Percentiles rank a stretch among this genome's conserved stretches.
phyloP scores from a whole-genome alignment of 2,113 vertebrate species.

The Scophthalmus maximus region DNA sequence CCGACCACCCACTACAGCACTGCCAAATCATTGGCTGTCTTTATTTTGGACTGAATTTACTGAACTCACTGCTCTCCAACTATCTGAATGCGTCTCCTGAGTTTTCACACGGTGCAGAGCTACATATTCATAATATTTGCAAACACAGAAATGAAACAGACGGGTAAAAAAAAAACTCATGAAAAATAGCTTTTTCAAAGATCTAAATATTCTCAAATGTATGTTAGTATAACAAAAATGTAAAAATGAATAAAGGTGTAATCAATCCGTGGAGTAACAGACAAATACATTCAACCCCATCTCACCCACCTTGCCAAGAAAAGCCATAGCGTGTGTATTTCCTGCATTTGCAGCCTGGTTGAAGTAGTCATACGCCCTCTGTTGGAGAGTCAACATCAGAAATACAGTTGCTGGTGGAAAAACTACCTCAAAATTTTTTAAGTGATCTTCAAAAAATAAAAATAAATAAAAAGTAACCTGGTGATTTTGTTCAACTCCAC shows the following conservation, averaged over 20 bases:
- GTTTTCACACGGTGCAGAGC: neutral
- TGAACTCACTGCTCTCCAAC: neutral
- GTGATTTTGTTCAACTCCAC: constrained; percentile 97
- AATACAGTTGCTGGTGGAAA: neutral
- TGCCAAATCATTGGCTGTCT: neutral
- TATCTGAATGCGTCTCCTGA: neutral
- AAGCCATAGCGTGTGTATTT: constrained; percentile 98
- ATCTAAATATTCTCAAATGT: neutral
- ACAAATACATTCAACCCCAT: neutral
- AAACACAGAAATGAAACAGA: constrained; percentile 9
- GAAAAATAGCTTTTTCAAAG: neutral
- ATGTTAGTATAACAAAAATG: neutral
- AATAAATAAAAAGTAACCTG: constrained; percentile 83
- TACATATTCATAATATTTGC: neutral
- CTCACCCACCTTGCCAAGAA: constrained; percentile 96
- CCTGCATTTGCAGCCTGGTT: constrained; percentile 97
- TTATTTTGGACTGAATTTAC: constrained; percentile 13
- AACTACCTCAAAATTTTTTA: neutral
- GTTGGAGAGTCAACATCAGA: constrained; percentile 43
- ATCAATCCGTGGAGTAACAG: neutral
- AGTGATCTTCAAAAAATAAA: neutral
- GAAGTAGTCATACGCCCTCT: constrained; percentile 99
- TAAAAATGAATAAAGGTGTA: neutral
- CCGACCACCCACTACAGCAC: neutral
- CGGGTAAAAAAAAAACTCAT: neutral